phyloP scores from a whole-genome alignment of 2,113 vertebrate species.

The Chauna torquata region DNA sequence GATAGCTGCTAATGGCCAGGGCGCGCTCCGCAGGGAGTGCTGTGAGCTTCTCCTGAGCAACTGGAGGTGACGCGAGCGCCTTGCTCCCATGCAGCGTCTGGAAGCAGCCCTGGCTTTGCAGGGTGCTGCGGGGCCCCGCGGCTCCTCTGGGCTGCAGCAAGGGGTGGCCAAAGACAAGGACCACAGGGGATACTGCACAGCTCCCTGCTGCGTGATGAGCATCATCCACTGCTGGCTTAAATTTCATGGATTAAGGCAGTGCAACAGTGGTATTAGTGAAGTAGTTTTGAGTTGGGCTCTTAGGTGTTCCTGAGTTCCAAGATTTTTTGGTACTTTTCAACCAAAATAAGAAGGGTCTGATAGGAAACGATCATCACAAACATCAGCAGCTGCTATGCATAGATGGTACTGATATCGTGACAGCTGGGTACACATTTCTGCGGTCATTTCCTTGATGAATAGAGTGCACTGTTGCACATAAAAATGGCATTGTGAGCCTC shows the following conservation, averaged over 20 bases:
- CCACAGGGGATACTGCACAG: background rate
- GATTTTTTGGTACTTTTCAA: background rate
- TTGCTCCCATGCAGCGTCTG: rapidly evolving
- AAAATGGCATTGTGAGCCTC: conserved; percentile 58
- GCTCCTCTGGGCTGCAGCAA: background rate
- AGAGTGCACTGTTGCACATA: conserved; percentile 62
- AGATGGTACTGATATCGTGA: conserved; percentile 40
- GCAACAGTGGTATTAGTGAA: background rate
- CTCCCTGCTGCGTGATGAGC: rapidly evolving
- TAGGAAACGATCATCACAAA: conserved; percentile 38
- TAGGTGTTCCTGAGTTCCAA: background rate
- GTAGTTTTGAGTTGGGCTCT: background rate
- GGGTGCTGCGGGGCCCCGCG: background rate
- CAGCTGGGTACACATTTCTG: conserved; percentile 67
- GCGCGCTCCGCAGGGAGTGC: rapidly evolving
- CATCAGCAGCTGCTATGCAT: conserved; percentile 48
- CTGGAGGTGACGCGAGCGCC: background rate
- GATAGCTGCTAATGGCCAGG: background rate
- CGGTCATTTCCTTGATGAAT: conserved; percentile 52
- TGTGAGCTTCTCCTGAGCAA: background rate
- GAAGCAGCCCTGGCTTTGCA: background rate
- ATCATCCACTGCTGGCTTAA: background rate
- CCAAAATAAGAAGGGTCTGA: background rate
- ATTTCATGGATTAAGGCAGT: background rate
- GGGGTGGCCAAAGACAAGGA: background rate